Conservation (phyloP, 2,797 vertebrate species). For the Platyrinchus mystaceus region DNA sequence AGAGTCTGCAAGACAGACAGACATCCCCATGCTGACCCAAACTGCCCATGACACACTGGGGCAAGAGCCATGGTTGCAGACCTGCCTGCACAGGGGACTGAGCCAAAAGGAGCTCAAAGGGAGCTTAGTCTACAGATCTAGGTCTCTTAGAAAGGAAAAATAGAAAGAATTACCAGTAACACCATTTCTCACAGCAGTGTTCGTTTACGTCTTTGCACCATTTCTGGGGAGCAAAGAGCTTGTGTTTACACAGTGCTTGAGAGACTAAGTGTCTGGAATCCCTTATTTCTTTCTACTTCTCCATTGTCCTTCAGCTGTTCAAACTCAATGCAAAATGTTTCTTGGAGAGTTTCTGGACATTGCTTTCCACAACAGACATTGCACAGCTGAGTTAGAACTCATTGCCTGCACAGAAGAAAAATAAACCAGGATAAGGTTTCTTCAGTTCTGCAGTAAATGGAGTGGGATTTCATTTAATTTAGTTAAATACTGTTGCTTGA, state of each 20-base stretch:
- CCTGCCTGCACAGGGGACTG: accelerated
- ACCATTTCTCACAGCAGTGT: neutral
- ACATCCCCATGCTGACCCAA: accelerated
- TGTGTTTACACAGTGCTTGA: neutral
- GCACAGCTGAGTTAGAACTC: neutral
- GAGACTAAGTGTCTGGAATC: neutral
- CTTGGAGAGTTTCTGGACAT: neutral
- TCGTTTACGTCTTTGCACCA: neutral
- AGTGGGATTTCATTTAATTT: slow-evolving; percentile 67
- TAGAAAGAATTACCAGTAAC: neutral
- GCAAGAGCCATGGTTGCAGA: neutral
- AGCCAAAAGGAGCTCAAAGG: neutral
- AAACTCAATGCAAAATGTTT: neutral
- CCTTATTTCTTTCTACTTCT: neutral
- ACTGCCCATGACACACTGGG: neutral
- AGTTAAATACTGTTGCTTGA: slow-evolving; percentile 61
- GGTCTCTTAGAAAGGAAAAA: neutral
- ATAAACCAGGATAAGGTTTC: slow-evolving; percentile 58
- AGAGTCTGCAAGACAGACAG: neutral
- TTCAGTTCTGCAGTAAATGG: slow-evolving; percentile 51
- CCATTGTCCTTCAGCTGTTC: neutral
- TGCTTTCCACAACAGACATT: neutral
- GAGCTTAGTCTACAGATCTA: neutral
- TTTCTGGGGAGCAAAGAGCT: neutral
- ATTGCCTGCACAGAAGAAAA: slow-evolving; percentile 32